These are phyloP conservation scores for Sparus aurata DNA, from an alignment of 2,797 vertebrate genomes.

Conservation along the genomic window DNA sequence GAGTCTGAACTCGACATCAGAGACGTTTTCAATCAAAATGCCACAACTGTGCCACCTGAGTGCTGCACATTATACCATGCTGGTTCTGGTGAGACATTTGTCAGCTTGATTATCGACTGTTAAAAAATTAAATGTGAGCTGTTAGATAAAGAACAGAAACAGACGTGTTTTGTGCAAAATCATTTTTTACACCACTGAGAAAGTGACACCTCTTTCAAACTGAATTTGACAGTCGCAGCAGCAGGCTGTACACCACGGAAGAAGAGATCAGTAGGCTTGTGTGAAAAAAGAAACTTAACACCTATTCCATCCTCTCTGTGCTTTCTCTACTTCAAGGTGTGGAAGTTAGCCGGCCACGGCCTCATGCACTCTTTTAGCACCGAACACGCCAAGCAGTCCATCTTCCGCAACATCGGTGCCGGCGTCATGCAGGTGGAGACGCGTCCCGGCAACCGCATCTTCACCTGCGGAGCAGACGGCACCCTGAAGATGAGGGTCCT, in stretches of 20 bases:
- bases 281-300: not conserved
- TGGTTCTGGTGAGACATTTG: not conserved
- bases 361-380: slow-evolving; percentile 96
- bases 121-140: not conserved
- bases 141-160: not conserved
- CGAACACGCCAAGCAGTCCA: slow-evolving; percentile 98
- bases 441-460: slow-evolving; percentile 92
- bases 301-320: not conserved
- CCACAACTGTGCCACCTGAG: too few species aligned
- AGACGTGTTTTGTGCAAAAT: not conserved
- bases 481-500: slow-evolving; percentile 97
- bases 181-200: not conserved
- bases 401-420: slow-evolving; percentile 97
- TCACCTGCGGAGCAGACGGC: slow-evolving; percentile 98
- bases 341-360: slow-evolving; percentile 93
- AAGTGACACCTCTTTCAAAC: not conserved
- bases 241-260: not conserved
- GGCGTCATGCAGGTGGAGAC: slow-evolving; percentile 97
- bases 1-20: not conserved
- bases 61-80: not conserved
- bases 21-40: not conserved
- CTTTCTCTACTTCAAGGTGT: slow-evolving; percentile 86
- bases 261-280: not conserved
- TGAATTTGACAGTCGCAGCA: not conserved
- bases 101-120: not conserved